A percentile compares a stretch with the other conserved stretches of the same genome.
Evolutionary conservation across 2,888 invertebrate species (phyloP).

Genomic region (Hymenopus coronatus): DNA sequence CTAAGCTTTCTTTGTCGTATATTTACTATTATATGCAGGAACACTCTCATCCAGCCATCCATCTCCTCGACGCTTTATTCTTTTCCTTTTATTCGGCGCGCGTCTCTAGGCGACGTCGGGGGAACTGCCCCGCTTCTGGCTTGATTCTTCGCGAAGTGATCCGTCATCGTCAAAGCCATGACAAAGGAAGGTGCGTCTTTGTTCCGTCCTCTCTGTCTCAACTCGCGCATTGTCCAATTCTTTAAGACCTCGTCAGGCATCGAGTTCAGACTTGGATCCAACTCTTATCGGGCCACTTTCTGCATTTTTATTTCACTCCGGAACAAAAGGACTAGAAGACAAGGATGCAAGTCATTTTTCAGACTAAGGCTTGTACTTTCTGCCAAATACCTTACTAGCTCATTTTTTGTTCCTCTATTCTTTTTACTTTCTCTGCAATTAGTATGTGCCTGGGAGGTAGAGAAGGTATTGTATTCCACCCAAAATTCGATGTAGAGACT

Average conservation of each 20-base stretch:
- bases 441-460: too few relatives aligned
- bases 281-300: neutral
- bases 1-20: neutral
- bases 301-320: neutral
- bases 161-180: conserved; percentile 5
- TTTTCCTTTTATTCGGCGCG: neutral
- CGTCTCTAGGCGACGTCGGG: neutral
- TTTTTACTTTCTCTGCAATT: too few relatives aligned
- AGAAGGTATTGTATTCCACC: too few relatives aligned
- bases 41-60: conserved; percentile 1
- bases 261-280: neutral
- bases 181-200: conserved; percentile 2
- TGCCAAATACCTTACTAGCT: neutral
- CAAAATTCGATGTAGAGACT: too few relatives aligned
- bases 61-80: neutral
- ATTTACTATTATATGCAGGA: neutral
- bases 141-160: conserved; percentile 14
- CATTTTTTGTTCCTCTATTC: too few relatives aligned
- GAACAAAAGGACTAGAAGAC: neutral
- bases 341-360: neutral
- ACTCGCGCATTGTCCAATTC: conserved; percentile 6
- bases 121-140: neutral
- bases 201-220: conserved; percentile 13
- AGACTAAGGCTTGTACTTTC: neutral
- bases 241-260: neutral